Evolutionary conservation across 1,140 invertebrate genomes (phyloP).

Genomic region (Apis florea): DNA sequence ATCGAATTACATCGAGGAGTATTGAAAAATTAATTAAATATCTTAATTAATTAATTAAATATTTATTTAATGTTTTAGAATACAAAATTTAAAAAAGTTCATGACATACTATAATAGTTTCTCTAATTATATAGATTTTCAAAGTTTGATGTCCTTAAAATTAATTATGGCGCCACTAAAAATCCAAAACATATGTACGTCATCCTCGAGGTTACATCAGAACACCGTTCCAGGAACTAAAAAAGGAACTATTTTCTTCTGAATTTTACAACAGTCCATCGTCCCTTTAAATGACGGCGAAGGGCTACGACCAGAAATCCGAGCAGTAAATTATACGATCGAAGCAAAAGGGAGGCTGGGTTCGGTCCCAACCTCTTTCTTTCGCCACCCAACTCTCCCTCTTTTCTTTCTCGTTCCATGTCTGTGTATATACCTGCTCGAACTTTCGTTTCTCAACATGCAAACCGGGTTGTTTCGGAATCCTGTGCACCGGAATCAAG

Average conservation of each 20-base stretch:
- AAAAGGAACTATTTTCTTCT: not conserved
- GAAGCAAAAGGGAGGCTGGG: slow-evolving; percentile 1
- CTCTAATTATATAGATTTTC: no score
- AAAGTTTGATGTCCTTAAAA: not conserved
- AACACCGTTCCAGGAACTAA: not conserved
- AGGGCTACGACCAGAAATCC: not conserved
- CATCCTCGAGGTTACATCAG: no score
- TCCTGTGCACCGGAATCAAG: slow-evolving; percentile 14
- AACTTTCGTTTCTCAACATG: slow-evolving; percentile 10
- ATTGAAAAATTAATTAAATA: no score
- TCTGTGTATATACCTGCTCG: not conserved
- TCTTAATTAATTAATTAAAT: no score
- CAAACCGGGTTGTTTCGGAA: slow-evolving; percentile 20
- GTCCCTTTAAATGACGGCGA: slow-evolving; percentile 44
- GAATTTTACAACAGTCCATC: not conserved
- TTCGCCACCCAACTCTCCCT: not conserved
- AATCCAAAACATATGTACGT: not conserved
- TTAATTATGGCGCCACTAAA: not conserved
- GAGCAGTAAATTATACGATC: slow-evolving; percentile 43
- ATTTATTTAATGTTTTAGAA: no score
- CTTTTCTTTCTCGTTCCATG: not conserved
- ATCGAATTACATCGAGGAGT: no score
- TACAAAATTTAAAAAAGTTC: no score
- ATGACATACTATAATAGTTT: no score
- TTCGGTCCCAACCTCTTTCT: slow-evolving; percentile 11